Conservation (phyloP, 1,140 invertebrate species). For the Portunus trituberculatus region DNA sequence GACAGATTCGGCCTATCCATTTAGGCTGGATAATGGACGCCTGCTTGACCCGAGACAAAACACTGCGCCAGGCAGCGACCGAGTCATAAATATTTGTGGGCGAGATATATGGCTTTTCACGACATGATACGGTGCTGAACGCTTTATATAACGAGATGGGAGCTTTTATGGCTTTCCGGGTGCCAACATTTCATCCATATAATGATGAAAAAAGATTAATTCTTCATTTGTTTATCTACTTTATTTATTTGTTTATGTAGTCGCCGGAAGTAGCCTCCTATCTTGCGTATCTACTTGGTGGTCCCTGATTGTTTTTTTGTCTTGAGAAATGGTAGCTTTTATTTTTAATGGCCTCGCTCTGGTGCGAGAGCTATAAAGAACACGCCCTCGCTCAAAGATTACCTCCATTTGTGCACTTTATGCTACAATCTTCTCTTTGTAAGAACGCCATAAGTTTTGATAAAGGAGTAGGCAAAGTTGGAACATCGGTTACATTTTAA, state of each 20-base stretch:
- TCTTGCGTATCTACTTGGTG: background rate
- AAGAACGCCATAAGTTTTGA: conserved; percentile 65
- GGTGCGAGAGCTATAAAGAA: conserved; percentile 40
- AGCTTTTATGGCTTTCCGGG: background rate
- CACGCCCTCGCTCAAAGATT: conserved; percentile 66
- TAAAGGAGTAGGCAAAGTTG: conserved; percentile 67
- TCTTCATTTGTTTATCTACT: background rate
- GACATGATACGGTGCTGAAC: conserved; percentile 20
- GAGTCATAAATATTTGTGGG: background rate
- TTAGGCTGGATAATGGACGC: conserved; percentile 12
- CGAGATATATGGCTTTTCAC: background rate
- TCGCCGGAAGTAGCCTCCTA: background rate
- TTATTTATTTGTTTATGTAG: background rate
- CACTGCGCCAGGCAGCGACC: background rate
- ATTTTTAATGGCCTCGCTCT: conserved; percentile 51
- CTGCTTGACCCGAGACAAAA: conserved; percentile 20
- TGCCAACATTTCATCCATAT: conserved; percentile 5
- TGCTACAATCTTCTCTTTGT: conserved; percentile 62
- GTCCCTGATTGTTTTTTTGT: background rate
- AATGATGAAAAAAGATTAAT: conserved; percentile 5
- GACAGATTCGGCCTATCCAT: conserved; percentile 21
- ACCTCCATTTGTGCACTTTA: conserved; percentile 65
- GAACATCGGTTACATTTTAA: conserved; percentile 71
- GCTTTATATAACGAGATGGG: conserved; percentile 12
- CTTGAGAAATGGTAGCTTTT: conserved; percentile 27